These are phyloP conservation scores for Eristalis arbustorum DNA, from an alignment of 2,888 invertebrate genomes.

Conservation along the genomic window DNA sequence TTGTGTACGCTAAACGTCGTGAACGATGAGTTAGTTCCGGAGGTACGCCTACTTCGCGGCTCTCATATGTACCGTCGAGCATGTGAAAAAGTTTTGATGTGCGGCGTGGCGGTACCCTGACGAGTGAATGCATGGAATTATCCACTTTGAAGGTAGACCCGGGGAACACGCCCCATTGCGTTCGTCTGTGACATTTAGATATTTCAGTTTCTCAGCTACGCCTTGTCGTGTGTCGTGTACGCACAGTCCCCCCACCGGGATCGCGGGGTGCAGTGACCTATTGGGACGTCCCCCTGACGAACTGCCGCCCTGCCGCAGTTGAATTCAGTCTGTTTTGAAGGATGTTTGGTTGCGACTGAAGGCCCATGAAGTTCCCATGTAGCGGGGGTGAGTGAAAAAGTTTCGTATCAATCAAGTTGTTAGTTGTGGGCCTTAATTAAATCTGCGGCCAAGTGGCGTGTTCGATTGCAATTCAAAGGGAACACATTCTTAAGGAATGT, in stretches of 20 bases:
- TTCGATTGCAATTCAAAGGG: not conserved
- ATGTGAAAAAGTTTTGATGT: not conserved
- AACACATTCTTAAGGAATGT: not conserved
- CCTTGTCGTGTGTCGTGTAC: constrained; percentile 4
- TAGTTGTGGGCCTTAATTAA: not conserved
- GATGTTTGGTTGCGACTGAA: not conserved
- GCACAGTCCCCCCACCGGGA: not conserved
- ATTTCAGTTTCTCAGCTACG: constrained; percentile 49
- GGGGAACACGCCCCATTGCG: constrained; percentile 51
- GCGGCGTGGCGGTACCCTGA: not conserved
- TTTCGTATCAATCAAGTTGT: not conserved
- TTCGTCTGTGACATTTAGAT: constrained; percentile 53
- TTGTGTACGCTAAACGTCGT: constrained; percentile 68
- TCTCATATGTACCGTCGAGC: not conserved
- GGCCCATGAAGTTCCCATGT: not conserved
- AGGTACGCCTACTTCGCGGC: constrained; percentile 62
- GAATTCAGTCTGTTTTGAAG: not conserved
- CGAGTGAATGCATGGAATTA: constrained; percentile 31
- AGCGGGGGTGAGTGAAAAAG: not conserved
- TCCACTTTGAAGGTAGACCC: constrained; percentile 44
- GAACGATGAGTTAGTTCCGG: constrained; percentile 68
- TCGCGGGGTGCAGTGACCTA: not conserved
- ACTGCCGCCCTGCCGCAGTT: not conserved
- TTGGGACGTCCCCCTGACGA: not conserved
- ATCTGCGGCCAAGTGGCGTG: not conserved